Conservation (phyloP, 2,113 vertebrate genomes). For the Oryzias melastigma region DNA sequence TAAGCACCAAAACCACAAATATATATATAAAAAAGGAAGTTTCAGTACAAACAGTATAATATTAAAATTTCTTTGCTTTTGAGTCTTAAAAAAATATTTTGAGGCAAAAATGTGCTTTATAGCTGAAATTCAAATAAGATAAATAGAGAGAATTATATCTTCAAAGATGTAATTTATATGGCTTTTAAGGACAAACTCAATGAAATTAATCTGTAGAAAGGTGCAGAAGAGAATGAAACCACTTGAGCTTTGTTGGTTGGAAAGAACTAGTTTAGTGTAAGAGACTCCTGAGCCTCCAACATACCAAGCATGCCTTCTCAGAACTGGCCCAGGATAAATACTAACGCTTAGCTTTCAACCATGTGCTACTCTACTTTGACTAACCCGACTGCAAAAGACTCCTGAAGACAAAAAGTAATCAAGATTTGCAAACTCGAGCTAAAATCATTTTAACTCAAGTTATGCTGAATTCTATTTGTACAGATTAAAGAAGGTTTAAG, state of each 20-base stretch:
- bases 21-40: too few relatives aligned
- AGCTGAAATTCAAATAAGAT: too few relatives aligned
- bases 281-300: constrained; percentile 34
- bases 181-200: background rate
- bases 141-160: too few relatives aligned
- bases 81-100: too few relatives aligned
- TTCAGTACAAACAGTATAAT: too few relatives aligned
- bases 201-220: constrained; percentile 13
- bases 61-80: too few relatives aligned
- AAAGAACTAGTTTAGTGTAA: constrained; percentile 17
- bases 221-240: constrained; percentile 6
- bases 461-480: too few relatives aligned
- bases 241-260: background rate
- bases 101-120: too few relatives aligned
- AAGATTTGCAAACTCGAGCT: background rate
- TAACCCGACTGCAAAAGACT: background rate
- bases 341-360: constrained; percentile 16
- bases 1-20: too few relatives aligned
- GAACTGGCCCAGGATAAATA: constrained; percentile 42
- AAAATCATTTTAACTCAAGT: too few relatives aligned
- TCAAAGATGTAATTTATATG: too few relatives aligned
- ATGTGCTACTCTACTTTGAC: constrained; percentile 18
- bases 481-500: too few relatives aligned
- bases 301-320: constrained; percentile 51
- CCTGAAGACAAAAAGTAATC: background rate